Percentiles rank a stretch among this genome's conserved stretches.
Evolutionary conservation across 2,888 invertebrate genomes (phyloP).

Genomic region (Hydrotaea cyrtoneurina): DNA sequence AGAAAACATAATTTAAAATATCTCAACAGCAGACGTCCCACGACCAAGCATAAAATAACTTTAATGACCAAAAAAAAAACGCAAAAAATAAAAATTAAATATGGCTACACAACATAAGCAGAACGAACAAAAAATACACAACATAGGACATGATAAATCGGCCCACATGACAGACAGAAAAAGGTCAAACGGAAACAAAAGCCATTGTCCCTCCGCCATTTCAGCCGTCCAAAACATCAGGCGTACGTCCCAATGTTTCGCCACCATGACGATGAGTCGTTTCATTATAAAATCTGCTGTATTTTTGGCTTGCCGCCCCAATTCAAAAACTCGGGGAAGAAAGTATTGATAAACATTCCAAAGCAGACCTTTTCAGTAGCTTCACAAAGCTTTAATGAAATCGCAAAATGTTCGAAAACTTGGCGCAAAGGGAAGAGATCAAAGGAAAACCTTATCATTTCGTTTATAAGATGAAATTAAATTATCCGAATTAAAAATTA

Average conservation of each 20-base stretch:
- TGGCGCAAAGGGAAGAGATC: background rate
- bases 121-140: too few relatives aligned
- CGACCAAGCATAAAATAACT: too few relatives aligned
- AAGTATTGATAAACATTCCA: background rate
- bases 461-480: conserved; percentile 34
- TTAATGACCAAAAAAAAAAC: background rate
- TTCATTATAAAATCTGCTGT: too few relatives aligned
- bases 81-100: background rate
- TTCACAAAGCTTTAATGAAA: background rate
- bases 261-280: too few relatives aligned
- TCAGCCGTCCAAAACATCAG: too few relatives aligned
- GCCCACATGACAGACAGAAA: background rate
- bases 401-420: background rate
- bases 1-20: background rate
- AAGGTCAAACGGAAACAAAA: conserved; percentile 1
- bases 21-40: background rate
- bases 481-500: conserved; percentile 66
- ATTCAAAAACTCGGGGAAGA: too few relatives aligned
- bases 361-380: background rate
- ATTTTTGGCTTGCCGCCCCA: too few relatives aligned
- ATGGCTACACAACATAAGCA: background rate
- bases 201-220: background rate
- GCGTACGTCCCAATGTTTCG: too few relatives aligned
- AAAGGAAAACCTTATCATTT: conserved; percentile 18
- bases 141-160: background rate